Base-by-base conservation (phyloP, 2,888 invertebrate genomes). In the Hemistola chrysoprasaria region DNA sequence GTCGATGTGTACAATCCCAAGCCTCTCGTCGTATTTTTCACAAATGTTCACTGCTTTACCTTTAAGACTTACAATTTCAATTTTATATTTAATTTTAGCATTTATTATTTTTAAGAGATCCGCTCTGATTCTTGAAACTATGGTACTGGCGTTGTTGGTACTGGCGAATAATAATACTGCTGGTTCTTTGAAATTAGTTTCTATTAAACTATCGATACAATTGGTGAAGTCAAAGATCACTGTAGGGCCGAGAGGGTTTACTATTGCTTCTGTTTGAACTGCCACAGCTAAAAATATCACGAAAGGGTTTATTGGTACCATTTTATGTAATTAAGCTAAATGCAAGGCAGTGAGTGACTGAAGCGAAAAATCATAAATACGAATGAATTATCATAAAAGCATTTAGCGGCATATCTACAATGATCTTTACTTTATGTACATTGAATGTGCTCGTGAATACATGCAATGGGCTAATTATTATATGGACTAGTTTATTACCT, bases 131-230 rank as follows among this genome's bases (percentile, higher is more conserved):
- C 56, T 69, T 1, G 51, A 46, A 0, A 77, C 67, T 6, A 71
- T 48, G 1, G 62, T 53, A 23, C 65, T 75, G 1, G 60, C 63
- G 31, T 78, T 68, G 7, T 68, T 50, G 1, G 70, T 64, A 21
- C 71, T 63, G 0, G 70, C 70, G 39, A 83, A 76, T 34, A 78
- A 62, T 1, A 83, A 8, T 4, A 76, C 55, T 3, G 83, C 81
- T 2, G 75, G 47, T n/a, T 60, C 36, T 1, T 56, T 50, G 32
- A 81, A 83, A 40, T 76, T 71, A 6, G 37, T 47, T 40, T 70
- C 55, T 1, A 81, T 69, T 6, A 84, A 49, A 35, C 63, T 48
- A 28, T 32, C 59, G 1, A 84, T 45, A 40, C 84, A 85, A 20
- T 56, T 71, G 0, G 65, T 59, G 9, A 68, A 75, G 32, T 83